Evolutionary conservation across 2,888 invertebrate genomes (phyloP).

Genomic region (Girardia tigrina): DNA sequence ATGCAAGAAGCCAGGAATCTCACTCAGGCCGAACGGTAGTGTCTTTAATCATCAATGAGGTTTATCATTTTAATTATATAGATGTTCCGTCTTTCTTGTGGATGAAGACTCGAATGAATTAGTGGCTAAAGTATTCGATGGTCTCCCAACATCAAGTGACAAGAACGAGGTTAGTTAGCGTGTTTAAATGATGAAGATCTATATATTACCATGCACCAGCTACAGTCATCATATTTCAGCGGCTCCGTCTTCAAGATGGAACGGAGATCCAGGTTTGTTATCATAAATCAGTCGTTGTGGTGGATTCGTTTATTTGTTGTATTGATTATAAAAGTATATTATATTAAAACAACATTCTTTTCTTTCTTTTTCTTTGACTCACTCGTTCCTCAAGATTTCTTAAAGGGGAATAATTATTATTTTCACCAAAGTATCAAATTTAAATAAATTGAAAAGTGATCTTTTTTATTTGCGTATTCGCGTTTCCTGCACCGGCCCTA

Average conservation of each 20-base stretch:
- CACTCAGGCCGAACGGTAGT: constrained; percentile 59
- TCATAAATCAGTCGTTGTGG: too few relatives aligned
- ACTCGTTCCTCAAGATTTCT: too few relatives aligned
- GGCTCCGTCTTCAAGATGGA: constrained; percentile 13
- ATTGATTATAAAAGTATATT: too few relatives aligned
- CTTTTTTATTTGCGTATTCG: too few relatives aligned
- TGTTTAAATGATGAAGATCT: neutral
- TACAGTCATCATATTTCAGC: constrained; percentile 23
- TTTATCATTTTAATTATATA: constrained; percentile 40
- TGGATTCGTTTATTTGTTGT: too few relatives aligned
- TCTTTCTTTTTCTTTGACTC: too few relatives aligned
- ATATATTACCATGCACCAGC: constrained; percentile 10
- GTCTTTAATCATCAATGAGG: neutral
- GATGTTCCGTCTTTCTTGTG: constrained; percentile 64
- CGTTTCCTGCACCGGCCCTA: too few relatives aligned
- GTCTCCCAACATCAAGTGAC: constrained; percentile 46
- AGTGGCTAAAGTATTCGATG: constrained; percentile 64
- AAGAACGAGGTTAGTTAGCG: constrained; percentile 41
- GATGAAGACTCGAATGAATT: constrained; percentile 64
- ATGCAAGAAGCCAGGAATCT: constrained; percentile 64
- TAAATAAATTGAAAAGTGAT: too few relatives aligned
- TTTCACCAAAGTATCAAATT: too few relatives aligned
- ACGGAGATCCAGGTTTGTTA: neutral
- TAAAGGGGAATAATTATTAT: too few relatives aligned
- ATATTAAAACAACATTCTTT: too few relatives aligned